Conservation (phyloP, 1,140 invertebrate genomes). For the Lepidotrigona ventralis region DNA sequence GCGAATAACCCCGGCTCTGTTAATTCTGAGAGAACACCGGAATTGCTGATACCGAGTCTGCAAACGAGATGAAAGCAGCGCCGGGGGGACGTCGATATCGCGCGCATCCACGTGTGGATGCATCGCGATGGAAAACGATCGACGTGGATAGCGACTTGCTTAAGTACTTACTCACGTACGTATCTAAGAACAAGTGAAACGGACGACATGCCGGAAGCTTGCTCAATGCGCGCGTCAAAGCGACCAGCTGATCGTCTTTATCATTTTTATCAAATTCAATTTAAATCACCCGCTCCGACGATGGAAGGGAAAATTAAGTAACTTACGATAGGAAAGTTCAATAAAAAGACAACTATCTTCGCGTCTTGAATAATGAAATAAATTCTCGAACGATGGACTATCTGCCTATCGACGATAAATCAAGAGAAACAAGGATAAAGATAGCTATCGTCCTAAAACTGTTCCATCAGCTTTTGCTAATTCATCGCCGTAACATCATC, state of each 20-base stretch:
- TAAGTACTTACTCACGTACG: too few species aligned
- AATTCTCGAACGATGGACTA: not conserved
- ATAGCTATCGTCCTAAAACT: not conserved
- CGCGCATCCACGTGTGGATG: not conserved
- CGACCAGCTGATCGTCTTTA: not conserved
- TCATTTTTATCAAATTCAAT: not conserved
- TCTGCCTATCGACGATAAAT: not conserved
- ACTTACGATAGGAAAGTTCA: not conserved
- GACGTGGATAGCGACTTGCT: not conserved
- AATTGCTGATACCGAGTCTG: constrained; percentile 41
- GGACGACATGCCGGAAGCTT: constrained; percentile 15
- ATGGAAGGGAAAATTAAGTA: not conserved
- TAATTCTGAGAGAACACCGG: constrained; percentile 45
- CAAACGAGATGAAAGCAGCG: constrained; percentile 31
- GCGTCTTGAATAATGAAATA: not conserved
- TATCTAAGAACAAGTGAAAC: not conserved
- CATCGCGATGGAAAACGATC: not conserved
- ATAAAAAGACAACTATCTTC: not conserved
- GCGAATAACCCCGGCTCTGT: constrained; percentile 14
- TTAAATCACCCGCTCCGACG: not conserved
- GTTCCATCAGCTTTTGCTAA: not conserved
- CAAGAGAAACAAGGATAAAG: not conserved
- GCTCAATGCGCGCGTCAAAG: constrained; percentile 3
- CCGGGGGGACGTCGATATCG: constrained; percentile 25
- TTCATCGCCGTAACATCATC: not conserved